phyloP scores from a whole-genome alignment of 2,888 invertebrate species.

The Therioaphis trifolii region DNA sequence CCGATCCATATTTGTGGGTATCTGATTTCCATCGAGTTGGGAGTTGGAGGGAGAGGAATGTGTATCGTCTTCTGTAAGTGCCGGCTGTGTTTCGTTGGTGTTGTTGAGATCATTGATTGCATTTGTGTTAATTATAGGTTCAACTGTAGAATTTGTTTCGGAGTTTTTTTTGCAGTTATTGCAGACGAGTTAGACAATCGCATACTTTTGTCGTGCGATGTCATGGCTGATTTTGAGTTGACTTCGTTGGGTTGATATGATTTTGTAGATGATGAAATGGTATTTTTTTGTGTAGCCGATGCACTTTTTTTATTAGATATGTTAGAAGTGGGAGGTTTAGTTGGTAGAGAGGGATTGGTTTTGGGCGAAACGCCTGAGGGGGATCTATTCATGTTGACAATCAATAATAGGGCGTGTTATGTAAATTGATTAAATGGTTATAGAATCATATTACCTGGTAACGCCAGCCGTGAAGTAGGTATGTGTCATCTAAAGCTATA shows the following conservation, averaged over 20 bases:
- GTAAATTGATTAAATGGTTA: background rate
- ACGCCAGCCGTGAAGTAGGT: background rate
- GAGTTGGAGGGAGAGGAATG: too few relatives aligned
- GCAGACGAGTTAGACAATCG: background rate
- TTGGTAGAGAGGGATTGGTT: background rate
- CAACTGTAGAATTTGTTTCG: too few relatives aligned
- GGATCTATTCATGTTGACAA: too few relatives aligned
- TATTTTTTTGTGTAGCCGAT: background rate
- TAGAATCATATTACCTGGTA: conserved; percentile 20
- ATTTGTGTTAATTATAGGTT: too few relatives aligned
- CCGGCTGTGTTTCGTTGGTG: too few relatives aligned
- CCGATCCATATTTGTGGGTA: too few relatives aligned
- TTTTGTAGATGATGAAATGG: background rate
- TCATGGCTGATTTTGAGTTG: background rate
- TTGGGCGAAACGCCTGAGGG: background rate
- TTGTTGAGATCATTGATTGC: too few relatives aligned
- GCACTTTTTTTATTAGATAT: background rate
- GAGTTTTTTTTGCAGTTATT: too few relatives aligned
- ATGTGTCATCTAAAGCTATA: conserved; percentile 6
- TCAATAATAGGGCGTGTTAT: background rate
- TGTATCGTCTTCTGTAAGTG: too few relatives aligned
- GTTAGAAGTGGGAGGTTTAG: background rate
- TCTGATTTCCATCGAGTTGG: too few relatives aligned
- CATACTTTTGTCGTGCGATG: background rate
- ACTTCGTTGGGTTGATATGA: background rate